Evolutionary conservation across 1,140 invertebrate species (phyloP), one percentile per base, ranked within the genome.

Genomic region (Drosophila mayri): DNA sequence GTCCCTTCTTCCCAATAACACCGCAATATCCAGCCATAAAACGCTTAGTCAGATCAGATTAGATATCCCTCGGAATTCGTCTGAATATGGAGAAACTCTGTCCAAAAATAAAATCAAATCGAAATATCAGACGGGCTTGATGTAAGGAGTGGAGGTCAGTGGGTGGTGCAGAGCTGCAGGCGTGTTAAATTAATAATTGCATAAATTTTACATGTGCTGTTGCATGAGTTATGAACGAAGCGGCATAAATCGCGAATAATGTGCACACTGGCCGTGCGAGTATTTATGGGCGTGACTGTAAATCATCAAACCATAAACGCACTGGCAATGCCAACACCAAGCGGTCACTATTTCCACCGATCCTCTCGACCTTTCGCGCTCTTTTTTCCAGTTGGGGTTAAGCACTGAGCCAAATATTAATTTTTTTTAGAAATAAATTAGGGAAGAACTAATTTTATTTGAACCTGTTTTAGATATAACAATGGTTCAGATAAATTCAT

Each of bases 181-280:
- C 78, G 84, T 87, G 84, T 87, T 87, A 87, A 87, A 87, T 87
- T 87, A 92, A 88, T 92, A 92, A 92, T 92, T 92, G 81, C 90
- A 92, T 92, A 87, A 92, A 92, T 91, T 92, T 92, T 91, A 91
- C 84, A 92, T 91, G 84, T 92, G 90, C 83, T 91, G 90, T 81
- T 88, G 81, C 84, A 92, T 92, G 84, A 92, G 79, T 91, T 86
- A 92, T 92, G 83, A 73, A 57, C 77, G 73, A 73, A 81, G 81
- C 81, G 80, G 90, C 90, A 92, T 92, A 92, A 92, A 92, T 92
- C 90, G 90, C 90, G 87, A 84, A 84, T 90, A 92, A 92, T 92
- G 90, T 92, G 86, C 78, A 90, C 90, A 91, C 85, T 90, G 90
- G 90, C 90, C 90, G 90, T 92, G 90, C 76, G 83, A 92, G 79